These are phyloP conservation scores for Terrapene triunguis DNA, from an alignment of 2,113 vertebrate species.

Conservation along the genomic window DNA sequence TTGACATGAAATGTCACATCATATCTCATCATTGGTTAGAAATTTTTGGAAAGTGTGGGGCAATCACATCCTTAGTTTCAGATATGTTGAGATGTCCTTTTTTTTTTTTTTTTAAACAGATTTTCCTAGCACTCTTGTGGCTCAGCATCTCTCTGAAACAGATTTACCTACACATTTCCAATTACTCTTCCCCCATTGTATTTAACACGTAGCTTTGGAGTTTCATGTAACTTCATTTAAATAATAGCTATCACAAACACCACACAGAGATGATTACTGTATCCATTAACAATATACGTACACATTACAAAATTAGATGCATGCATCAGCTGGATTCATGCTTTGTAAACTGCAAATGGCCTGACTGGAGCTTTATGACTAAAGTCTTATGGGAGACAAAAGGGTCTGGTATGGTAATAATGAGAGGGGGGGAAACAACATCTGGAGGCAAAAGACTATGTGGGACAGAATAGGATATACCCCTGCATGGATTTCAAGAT, in stretches of 20 bases:
- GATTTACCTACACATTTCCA: not conserved
- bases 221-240: not conserved
- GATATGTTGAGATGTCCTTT: not conserved
- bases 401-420: not conserved
- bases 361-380: constrained; percentile 30
- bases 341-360: not conserved
- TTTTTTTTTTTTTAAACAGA: not conserved
- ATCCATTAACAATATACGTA: constrained; percentile 25
- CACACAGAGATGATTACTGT: not conserved
- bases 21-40: not conserved
- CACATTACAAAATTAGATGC: not conserved
- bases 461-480: not conserved
- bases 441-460: not conserved
- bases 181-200: not conserved
- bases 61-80: not conserved
- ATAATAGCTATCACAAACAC: not conserved
- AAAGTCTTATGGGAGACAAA: constrained; percentile 31
- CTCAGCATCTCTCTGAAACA: not conserved
- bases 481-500: not conserved
- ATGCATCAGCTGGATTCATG: not conserved
- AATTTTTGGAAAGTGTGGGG: not conserved
- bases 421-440: not conserved
- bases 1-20: not conserved
- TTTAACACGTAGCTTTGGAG: not conserved
- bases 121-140: not conserved